These are phyloP conservation scores for Rhinichthys klamathensis DNA, from an alignment of 2,113 vertebrate genomes.

Conservation along the genomic window DNA sequence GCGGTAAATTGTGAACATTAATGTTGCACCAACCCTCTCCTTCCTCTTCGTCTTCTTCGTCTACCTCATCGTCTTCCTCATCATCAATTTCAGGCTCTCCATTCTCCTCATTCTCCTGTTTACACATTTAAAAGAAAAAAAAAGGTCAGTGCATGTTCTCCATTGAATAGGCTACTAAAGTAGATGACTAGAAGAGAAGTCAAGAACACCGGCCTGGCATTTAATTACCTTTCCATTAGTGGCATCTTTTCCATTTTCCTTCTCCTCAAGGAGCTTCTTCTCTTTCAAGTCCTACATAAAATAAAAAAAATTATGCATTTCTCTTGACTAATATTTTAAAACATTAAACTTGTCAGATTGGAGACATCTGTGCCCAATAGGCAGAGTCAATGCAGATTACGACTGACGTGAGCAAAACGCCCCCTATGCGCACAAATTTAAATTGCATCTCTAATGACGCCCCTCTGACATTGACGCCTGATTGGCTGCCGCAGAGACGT, in stretches of 20 bases:
- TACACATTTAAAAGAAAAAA: neutral
- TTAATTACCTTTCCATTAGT: conserved; percentile 87
- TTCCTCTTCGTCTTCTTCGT: conserved; percentile 79
- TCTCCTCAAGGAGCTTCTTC: conserved; percentile 94
- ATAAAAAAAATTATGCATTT: conserved; percentile 14
- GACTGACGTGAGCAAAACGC: conserved; percentile 17
- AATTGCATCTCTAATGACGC: conserved; percentile 35
- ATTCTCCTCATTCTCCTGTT: conserved; percentile 80
- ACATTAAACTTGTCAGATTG: neutral
- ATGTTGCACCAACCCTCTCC: conserved; percentile 69
- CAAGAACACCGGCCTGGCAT: neutral
- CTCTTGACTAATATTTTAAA: neutral
- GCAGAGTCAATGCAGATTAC: conserved; percentile 12
- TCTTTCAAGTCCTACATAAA: conserved; percentile 91
- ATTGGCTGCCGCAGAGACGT: conserved; percentile 62
- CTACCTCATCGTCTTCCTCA: conserved; percentile 78
- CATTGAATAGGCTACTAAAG: neutral
- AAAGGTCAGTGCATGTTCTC: neutral
- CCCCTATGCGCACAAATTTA: conserved; percentile 24
- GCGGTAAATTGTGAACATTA: neutral
- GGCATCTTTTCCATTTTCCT: conserved; percentile 92
- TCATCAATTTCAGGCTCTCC: conserved; percentile 79
- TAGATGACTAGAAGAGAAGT: too few relatives aligned
- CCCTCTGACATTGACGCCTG: conserved; percentile 64
- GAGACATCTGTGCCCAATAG: conserved; percentile 22